A percentile compares a stretch with the other conserved stretches of the same genome.
Conservation (phyloP, 2,888 invertebrate genomes). For the Eristalis tenax region DNA sequence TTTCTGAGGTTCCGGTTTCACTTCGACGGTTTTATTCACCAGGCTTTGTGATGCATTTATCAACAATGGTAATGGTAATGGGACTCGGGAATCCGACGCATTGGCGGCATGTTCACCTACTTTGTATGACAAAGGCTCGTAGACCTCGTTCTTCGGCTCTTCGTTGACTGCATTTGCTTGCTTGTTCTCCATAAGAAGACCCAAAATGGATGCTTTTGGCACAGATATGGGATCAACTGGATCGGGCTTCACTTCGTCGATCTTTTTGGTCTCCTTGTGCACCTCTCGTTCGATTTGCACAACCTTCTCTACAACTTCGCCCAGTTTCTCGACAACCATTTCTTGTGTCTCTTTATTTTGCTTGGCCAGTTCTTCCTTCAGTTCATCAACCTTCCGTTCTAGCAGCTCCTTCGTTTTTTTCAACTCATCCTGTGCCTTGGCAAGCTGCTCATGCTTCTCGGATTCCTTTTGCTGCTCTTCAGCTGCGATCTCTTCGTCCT, state of each 20-base stretch:
- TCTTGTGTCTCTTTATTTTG: conserved; percentile 78
- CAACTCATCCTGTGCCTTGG: conserved; percentile 77
- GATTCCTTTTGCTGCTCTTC: conserved; percentile 77
- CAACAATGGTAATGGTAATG: conserved; percentile 77
- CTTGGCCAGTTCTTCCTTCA: conserved; percentile 80
- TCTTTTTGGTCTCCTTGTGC: conserved; percentile 78
- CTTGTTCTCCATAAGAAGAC: conserved; percentile 75
- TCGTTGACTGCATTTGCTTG: conserved; percentile 50
- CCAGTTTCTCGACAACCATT: conserved; percentile 77
- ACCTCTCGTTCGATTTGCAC: conserved; percentile 82
- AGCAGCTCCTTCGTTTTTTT: conserved; percentile 78
- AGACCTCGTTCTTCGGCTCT: conserved; percentile 70
- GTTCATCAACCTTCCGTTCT: conserved; percentile 81
- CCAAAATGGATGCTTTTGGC: conserved; percentile 73
- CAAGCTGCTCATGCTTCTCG: conserved; percentile 77
- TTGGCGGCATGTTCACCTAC: conserved; percentile 75
- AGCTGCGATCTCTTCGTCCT: conserved; percentile 80
- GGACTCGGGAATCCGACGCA: conserved; percentile 72
- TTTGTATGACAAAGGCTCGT: conserved; percentile 79
- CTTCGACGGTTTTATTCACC: conserved; percentile 44
- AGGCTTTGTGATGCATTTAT: conserved; percentile 76
- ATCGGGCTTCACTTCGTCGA: background rate
- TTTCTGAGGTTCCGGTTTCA: background rate
- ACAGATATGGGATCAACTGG: conserved; percentile 6
- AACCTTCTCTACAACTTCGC: conserved; percentile 77